phyloP scores from a whole-genome alignment of 2,888 invertebrate genomes.

The Aquatica leii region DNA sequence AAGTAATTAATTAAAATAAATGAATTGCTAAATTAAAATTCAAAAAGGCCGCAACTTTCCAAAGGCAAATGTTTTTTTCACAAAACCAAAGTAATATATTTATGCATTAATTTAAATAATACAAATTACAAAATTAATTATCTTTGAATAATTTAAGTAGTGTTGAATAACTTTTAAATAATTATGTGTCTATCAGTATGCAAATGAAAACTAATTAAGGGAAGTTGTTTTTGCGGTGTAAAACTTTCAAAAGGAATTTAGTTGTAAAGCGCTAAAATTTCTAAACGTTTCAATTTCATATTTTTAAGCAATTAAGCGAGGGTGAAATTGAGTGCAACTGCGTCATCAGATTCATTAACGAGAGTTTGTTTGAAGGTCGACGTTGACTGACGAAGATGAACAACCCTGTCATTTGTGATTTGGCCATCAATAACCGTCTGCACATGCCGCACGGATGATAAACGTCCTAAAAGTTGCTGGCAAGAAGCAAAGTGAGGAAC shows the following conservation, averaged over 20 bases:
- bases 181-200: slow-evolving; percentile 1
- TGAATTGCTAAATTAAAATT: not conserved
- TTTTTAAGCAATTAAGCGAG: slow-evolving; percentile 26
- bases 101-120: slow-evolving; percentile 9
- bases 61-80: not conserved
- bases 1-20: not conserved
- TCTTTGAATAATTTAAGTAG: slow-evolving; percentile 1
- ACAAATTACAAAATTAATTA: slow-evolving; percentile 4
- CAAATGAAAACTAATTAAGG: slow-evolving; percentile 7
- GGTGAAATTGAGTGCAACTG: slow-evolving; percentile 41
- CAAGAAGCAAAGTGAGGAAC: slow-evolving; percentile 53
- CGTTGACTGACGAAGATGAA: slow-evolving; percentile 59
- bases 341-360: slow-evolving; percentile 56
- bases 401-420: slow-evolving; percentile 59
- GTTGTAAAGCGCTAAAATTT: not conserved
- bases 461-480: slow-evolving; percentile 54
- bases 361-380: slow-evolving; percentile 47
- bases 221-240: not conserved
- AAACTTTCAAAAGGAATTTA: not conserved
- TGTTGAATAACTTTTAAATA: not conserved
- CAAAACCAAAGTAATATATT: not conserved
- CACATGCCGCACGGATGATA: slow-evolving; percentile 55
- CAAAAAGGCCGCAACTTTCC: not conserved
- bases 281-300: not conserved
- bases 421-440: slow-evolving; percentile 58